Percentiles rank a stretch among this genome's conserved stretches.
Evolutionary conservation across 2,888 invertebrate species (phyloP).

Genomic region (Globia sparganii): DNA sequence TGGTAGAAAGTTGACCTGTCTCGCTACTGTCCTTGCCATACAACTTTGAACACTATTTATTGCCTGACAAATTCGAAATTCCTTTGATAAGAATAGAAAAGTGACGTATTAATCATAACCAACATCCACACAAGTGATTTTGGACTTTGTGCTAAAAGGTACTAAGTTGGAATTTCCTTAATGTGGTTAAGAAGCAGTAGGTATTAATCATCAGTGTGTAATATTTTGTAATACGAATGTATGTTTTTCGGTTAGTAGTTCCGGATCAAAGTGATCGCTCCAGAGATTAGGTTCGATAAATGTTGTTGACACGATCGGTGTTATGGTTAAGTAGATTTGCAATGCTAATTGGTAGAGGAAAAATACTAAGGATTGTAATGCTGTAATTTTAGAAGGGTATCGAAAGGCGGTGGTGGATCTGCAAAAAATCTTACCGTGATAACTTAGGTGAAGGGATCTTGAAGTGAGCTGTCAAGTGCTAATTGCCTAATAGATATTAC

Average conservation of each 20-base stretch:
- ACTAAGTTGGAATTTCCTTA: slow-evolving; percentile 55
- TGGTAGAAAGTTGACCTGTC: slow-evolving; percentile 75
- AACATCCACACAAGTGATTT: slow-evolving; percentile 25
- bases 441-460: too few relatives aligned
- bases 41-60: slow-evolving; percentile 43
- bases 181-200: slow-evolving; percentile 18
- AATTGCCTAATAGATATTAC: too few relatives aligned
- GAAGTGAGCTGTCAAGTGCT: too few relatives aligned
- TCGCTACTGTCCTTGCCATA: slow-evolving; percentile 2
- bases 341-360: not conserved
- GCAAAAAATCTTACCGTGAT: too few relatives aligned
- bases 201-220: slow-evolving; percentile 71
- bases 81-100: not conserved
- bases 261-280: slow-evolving; percentile 56
- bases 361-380: not conserved
- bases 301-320: slow-evolving; percentile 65
- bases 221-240: slow-evolving; percentile 79
- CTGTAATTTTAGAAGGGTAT: not conserved
- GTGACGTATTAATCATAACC: slow-evolving; percentile 31
- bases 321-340: slow-evolving; percentile 25
- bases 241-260: slow-evolving; percentile 85
- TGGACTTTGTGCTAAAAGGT: not conserved
- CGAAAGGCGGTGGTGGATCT: too few relatives aligned
- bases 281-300: slow-evolving; percentile 51
- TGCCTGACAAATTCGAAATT: slow-evolving; percentile 32